Base-by-base conservation (phyloP, 2,113 vertebrate genomes). In the Carassius auratus region DNA sequence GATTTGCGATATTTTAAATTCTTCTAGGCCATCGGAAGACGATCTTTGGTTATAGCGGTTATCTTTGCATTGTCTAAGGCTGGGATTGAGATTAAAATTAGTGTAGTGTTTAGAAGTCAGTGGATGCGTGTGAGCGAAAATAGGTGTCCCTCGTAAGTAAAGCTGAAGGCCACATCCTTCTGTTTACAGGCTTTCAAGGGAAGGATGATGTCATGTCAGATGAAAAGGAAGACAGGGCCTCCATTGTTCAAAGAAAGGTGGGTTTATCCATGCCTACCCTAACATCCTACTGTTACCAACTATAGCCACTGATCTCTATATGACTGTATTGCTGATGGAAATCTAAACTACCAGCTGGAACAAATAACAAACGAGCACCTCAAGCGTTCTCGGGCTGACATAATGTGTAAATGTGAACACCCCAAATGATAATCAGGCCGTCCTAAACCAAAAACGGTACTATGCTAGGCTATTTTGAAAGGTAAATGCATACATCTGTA, bases 181-280 rank as follows among this genome's bases (percentile, higher is more conserved):
- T 73, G 69, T 73, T 73, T 73, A n/a, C 69, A 73, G 69, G 69
- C 69, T 73, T 73, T 73, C 36, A 73, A 73, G 19, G 36, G 69
- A 73, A 73, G 69, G 69, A 73, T 71, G 68, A 71, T 73, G 36
- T 73, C 69, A 73, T 73, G 17, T 71, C 33, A 71, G 68, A 71
- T 71, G 36, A 73, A 73, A 73, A 73, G 69, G 69, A 73, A 73
- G 69, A 73, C 69, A 73, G 69, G 69, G 69, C 69, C 69, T 42
- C 36, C 36, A 73, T 42, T 73, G 36, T 73, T 73, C 69, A 73
- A 73, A 73, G 36, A 73, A 73, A 73, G 69, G 69, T 73, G 69
- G 69, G 69, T 73, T 73, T 73, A 36, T 73, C 42, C 36, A 36
- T 42, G 36, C 69, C 36, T 42, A 42, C 36, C 69, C 36, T 73